Base-by-base conservation (phyloP, 1,140 invertebrate genomes). In the Drosophila elegans region DNA sequence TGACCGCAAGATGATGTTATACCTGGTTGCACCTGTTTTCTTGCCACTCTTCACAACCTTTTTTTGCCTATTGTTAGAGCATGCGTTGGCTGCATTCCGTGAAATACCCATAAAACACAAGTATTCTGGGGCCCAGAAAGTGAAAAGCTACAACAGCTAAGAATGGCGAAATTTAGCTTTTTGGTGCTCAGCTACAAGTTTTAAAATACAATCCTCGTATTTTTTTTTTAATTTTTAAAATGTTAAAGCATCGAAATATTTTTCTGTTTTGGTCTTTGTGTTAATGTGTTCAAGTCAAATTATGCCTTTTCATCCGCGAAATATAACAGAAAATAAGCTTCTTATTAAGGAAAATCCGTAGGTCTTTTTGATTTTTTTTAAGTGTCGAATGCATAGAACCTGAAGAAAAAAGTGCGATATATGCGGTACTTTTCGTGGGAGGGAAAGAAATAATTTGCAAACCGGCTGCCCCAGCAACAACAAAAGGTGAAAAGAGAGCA, bases 371-470 rank as follows among this genome's bases (percentile, higher is more conserved):
- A 32, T 6, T 27, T 49, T 71, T 25, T 51, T 21, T 0, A 21
- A 27, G 72, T 80, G 78, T 60, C n/a, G 51, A 61, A 51, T 68
- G 57, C 59, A 64, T 74, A 78, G 27, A 44, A 39, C 42, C n/a
- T 13, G 7, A 2, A 42, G 38, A 13, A 51, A 56, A 74, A 68
- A 59, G 71, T 62, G 52, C 45, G 63, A 56, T 39, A 39, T 49
- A 41, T 34, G 66, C 32, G 79, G 21, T 52, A 25, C 29, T 53
- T 36, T 32, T 10, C 44, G 49, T 53, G 36, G 29, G 63, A 46
- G 51, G 13, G 21, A 32, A 27, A 41, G 41, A 32, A 10, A n/a
- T 32, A 21, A 32, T 48, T 46, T 32, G 67, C 32, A 66, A 79
- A 56, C 72, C 57, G 52, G 55, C 49, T 61, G 46, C 44, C 16